Evolutionary conservation across 2,888 invertebrate genomes (phyloP).

Genomic region (Horisme vitalbata): DNA sequence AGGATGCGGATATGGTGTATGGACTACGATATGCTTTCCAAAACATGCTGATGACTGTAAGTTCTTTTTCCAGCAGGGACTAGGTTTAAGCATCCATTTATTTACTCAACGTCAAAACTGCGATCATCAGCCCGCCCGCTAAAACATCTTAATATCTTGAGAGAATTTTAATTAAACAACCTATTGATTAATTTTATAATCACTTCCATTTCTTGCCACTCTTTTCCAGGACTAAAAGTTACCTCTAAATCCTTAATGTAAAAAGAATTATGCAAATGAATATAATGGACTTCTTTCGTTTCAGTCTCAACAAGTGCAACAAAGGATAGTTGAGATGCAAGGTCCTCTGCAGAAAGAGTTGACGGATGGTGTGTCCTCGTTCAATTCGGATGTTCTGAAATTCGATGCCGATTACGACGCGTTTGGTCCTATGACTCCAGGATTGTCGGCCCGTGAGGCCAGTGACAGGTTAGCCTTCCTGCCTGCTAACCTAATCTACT

Average conservation of each 20-base stretch:
- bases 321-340: constrained; percentile 88
- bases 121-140: no score
- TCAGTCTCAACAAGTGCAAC: constrained; percentile 87
- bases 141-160: no score
- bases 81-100: no score
- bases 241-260: no score
- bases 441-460: constrained; percentile 92
- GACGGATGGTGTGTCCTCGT: constrained; percentile 86
- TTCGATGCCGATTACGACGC: constrained; percentile 88
- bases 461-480: constrained; percentile 85
- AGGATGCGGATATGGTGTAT: constrained; percentile 91
- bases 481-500: no score
- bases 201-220: no score
- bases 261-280: no score
- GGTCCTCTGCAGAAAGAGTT: constrained; percentile 88
- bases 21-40: constrained; percentile 90
- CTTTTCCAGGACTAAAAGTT: no score
- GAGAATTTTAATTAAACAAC: no score
- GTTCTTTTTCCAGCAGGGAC: constrained; percentile 42
- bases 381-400: constrained; percentile 85
- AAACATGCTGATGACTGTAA: constrained; percentile 88
- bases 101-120: no score
- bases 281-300: constrained; percentile 2
- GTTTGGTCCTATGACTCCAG: constrained; percentile 94
- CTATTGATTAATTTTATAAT: no score